Conservation (phyloP, 2,113 vertebrate species). For the Xyrauchen texanus region DNA sequence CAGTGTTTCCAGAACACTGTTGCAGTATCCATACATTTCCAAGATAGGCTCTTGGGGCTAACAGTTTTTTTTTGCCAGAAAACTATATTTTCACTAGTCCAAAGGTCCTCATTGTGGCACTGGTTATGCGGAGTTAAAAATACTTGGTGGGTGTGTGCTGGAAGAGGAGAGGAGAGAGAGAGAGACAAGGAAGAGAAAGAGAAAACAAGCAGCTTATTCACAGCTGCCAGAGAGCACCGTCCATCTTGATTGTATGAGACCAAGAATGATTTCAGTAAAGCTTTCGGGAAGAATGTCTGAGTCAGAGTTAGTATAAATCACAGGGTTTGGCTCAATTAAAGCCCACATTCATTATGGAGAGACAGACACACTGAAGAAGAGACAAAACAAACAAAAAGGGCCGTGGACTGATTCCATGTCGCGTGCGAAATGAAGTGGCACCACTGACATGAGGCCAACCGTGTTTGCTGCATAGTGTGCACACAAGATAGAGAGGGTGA, state of each 20-base stretch:
- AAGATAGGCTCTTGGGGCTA: background rate
- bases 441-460: slow-evolving; percentile 24
- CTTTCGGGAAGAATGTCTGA: slow-evolving; percentile 18
- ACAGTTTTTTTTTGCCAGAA: background rate
- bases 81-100: slow-evolving; percentile 21
- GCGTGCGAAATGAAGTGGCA: slow-evolving; percentile 29
- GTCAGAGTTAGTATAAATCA: slow-evolving; percentile 10
- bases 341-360: background rate
- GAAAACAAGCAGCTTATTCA: slow-evolving; percentile 38
- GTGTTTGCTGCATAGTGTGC: slow-evolving; percentile 15
- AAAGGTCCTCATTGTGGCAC: slow-evolving; percentile 37
- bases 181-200: background rate
- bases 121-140: slow-evolving; percentile 51
- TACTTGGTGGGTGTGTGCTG: slow-evolving; percentile 31
- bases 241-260: slow-evolving; percentile 17
- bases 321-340: slow-evolving; percentile 20
- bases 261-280: slow-evolving; percentile 6
- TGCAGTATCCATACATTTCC: background rate
- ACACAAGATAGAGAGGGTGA: background rate
- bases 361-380: background rate
- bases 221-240: slow-evolving; percentile 22
- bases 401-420: background rate
- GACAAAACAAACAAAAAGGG: slow-evolving; percentile 4
- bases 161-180: background rate
- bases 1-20: background rate